Evolutionary conservation across 2,888 invertebrate genomes (phyloP).

Genomic region (Microctonus hyperodae): DNA sequence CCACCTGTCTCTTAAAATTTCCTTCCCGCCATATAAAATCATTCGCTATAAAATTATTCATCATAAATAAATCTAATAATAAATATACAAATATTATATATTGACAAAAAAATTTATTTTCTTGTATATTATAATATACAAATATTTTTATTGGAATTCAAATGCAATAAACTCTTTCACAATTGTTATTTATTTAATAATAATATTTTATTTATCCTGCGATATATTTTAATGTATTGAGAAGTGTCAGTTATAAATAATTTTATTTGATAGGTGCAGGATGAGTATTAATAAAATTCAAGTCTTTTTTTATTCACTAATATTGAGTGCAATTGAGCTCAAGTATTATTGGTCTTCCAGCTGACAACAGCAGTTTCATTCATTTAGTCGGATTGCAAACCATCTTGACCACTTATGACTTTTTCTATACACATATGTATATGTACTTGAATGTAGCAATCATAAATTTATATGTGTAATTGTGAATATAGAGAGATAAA

Average conservation of each 20-base stretch:
- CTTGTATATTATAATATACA: background rate
- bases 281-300: background rate
- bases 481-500: background rate
- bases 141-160: no score
- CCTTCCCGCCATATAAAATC: background rate
- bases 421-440: background rate
- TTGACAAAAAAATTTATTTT: background rate
- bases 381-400: constrained; percentile 29
- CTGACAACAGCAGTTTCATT: constrained; percentile 41
- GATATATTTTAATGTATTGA: no score
- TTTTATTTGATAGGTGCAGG: background rate
- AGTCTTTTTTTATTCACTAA: background rate
- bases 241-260: background rate
- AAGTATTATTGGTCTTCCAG: constrained; percentile 20
- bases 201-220: no score
- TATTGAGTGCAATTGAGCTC: constrained; percentile 1
- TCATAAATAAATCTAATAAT: background rate
- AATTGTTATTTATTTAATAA: no score
- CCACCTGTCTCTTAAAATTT: constrained; percentile 25
- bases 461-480: background rate
- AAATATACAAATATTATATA: background rate
- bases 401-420: background rate
- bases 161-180: no score
- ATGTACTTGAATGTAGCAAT: background rate
- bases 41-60: background rate